phyloP scores from a whole-genome alignment of 2,888 invertebrate species.

The Tipula unca region DNA sequence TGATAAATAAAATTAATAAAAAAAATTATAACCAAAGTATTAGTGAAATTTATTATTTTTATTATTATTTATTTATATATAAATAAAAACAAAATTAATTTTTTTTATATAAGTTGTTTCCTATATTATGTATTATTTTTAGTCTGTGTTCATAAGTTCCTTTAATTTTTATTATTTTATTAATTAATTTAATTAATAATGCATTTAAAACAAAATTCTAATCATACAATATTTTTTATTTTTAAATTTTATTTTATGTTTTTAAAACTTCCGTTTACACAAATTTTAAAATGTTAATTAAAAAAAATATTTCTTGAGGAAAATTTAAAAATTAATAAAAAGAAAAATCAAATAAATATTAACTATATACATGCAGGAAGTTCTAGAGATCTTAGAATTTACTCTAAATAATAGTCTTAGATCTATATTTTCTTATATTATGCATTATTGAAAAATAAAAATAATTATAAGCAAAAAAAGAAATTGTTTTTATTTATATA shows the following conservation, averaged over 20 bases:
- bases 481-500: slow-evolving; percentile 19
- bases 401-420: slow-evolving; percentile 23
- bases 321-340: slow-evolving; percentile 19
- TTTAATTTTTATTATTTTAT: slow-evolving; percentile 19
- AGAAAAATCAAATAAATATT: neutral
- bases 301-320: slow-evolving; percentile 9
- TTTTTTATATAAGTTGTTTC: neutral
- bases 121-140: slow-evolving; percentile 1
- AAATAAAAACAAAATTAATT: neutral
- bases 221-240: slow-evolving; percentile 20
- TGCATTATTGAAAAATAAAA: slow-evolving; percentile 23
- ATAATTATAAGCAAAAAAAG: slow-evolving; percentile 22
- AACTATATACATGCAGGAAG: slow-evolving; percentile 21
- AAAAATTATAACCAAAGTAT: neutral
- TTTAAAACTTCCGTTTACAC: neutral
- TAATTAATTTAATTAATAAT: slow-evolving; percentile 17
- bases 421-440: slow-evolving; percentile 25
- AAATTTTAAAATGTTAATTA: neutral
- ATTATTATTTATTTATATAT: slow-evolving; percentile 15
- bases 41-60: neutral
- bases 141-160: slow-evolving; percentile 18
- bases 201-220: slow-evolving; percentile 19
- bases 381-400: slow-evolving; percentile 22
- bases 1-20: slow-evolving; percentile 16
- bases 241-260: neutral